Conservation (phyloP, 2,113 vertebrate species). For the Stegostoma tigrinum region DNA sequence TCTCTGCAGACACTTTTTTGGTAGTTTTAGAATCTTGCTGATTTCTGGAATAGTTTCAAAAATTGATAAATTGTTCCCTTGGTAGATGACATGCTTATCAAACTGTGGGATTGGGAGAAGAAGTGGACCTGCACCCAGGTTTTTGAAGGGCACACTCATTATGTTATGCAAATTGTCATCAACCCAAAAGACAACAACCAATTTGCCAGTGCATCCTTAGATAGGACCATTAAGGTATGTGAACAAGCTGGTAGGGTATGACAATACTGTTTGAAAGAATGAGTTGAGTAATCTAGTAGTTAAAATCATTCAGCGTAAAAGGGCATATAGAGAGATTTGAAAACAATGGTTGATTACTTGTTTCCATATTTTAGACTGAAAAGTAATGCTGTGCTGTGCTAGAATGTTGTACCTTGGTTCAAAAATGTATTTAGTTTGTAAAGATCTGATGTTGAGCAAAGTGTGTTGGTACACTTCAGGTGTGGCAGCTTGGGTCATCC, state of each 20-base stretch:
- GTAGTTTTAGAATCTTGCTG: neutral
- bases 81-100: constrained; percentile 97
- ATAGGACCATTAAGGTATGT: constrained; percentile 91
- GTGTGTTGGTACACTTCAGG: constrained; percentile 53
- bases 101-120: constrained; percentile 99
- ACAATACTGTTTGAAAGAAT: neutral
- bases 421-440: neutral
- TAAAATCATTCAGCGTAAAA: neutral
- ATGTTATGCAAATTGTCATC: constrained; percentile 98
- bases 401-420: neutral
- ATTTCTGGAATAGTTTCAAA: neutral
- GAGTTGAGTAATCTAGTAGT: neutral
- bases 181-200: constrained; percentile 99
- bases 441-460: neutral
- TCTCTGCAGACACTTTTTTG: neutral
- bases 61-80: constrained; percentile 39
- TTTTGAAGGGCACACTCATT: constrained; percentile 98
- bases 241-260: neutral
- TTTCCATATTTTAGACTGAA: too few species aligned
- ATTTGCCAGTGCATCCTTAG: constrained; percentile 94
- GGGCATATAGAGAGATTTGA: neutral
- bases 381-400: too few species aligned
- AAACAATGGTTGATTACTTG: neutral
- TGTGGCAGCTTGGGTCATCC: constrained; percentile 97
- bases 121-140: constrained; percentile 98